A percentile compares a stretch with the other conserved stretches of the same genome.
These are phyloP conservation scores for Alosa sapidissima DNA, from an alignment of 2,797 vertebrate genomes.

Conservation along the genomic window DNA sequence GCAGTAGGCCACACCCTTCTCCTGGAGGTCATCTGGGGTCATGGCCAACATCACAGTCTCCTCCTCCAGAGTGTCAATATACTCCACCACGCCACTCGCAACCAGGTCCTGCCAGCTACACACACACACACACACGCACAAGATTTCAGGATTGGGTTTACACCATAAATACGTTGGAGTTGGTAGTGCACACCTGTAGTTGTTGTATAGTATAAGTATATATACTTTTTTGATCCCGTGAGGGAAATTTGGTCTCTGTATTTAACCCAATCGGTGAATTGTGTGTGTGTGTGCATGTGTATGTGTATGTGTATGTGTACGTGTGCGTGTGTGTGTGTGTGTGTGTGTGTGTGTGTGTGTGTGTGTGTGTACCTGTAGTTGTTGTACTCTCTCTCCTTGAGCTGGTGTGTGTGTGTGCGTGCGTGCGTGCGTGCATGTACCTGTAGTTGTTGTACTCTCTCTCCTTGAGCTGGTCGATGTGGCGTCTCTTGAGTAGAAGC, in stretches of 20 bases:
- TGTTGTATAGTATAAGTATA: no score
- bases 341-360: neutral
- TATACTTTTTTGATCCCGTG: no score
- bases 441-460: conserved; percentile 99
- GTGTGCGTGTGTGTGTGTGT: no score
- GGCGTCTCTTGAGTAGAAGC: conserved; percentile 91
- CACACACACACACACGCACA: conserved; percentile 26
- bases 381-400: conserved; percentile 2
- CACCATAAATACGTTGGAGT: no score
- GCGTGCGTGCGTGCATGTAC: conserved; percentile 57
- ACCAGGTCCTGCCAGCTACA: conserved; percentile 96
- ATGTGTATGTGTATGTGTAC: no score
- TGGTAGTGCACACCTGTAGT: no score
- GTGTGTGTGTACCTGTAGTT: conserved; percentile 12
- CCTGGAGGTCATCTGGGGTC: conserved; percentile 97
- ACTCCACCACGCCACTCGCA: conserved; percentile 96
- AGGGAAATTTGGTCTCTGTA: no score
- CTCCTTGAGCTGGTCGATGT: conserved; percentile 97
- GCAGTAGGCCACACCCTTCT: conserved; percentile 97
- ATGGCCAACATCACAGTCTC: conserved; percentile 99
- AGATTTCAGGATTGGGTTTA: neutral
- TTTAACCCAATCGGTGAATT: no score
- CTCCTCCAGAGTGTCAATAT: conserved; percentile 96
- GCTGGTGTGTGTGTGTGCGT: neutral
- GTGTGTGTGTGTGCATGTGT: no score